Evolutionary conservation across 1,140 invertebrate species (phyloP).

Genomic region (Drosophila repleta): DNA sequence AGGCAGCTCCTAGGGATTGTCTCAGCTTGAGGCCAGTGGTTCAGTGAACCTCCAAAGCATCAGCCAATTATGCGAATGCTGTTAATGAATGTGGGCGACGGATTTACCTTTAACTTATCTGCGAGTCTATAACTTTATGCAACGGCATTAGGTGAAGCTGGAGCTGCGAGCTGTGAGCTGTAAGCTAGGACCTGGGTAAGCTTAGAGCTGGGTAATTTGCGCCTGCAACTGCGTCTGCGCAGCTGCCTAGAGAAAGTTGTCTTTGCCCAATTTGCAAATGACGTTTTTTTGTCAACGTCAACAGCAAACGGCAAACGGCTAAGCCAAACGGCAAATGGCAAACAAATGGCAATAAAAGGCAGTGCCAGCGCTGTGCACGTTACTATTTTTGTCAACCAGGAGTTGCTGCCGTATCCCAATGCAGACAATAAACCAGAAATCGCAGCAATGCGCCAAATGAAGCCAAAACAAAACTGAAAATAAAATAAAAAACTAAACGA

Average conservation of each 20-base stretch:
- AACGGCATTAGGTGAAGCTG: constrained; percentile 47
- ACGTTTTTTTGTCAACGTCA: constrained; percentile 83
- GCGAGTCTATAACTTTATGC: constrained; percentile 71
- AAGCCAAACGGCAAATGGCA: constrained; percentile 63
- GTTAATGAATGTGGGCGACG: constrained; percentile 80
- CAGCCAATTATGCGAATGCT: constrained; percentile 77
- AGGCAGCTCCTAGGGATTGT: constrained; percentile 56
- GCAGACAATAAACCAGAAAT: constrained; percentile 62
- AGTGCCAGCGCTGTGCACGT: constrained; percentile 67
- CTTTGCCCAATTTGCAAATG: constrained; percentile 82
- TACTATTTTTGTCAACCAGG: constrained; percentile 77
- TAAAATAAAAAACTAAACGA: constrained; percentile 29
- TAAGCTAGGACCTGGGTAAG: neutral
- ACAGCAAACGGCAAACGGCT: constrained; percentile 50
- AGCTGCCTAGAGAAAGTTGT: constrained; percentile 80
- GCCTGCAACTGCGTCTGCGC: constrained; percentile 50
- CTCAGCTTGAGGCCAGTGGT: constrained; percentile 22
- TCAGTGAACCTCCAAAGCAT: constrained; percentile 59
- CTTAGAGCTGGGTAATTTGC: constrained; percentile 39
- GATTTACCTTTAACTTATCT: constrained; percentile 68
- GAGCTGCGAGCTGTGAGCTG: constrained; percentile 10
- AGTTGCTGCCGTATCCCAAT: constrained; percentile 31
- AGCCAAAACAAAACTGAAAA: constrained; percentile 40
- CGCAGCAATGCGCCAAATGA: constrained; percentile 49
- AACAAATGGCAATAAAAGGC: constrained; percentile 80